Evolutionary conservation across 2,113 vertebrate genomes (phyloP).

Genomic region (Acrocephalus arundinaceus): DNA sequence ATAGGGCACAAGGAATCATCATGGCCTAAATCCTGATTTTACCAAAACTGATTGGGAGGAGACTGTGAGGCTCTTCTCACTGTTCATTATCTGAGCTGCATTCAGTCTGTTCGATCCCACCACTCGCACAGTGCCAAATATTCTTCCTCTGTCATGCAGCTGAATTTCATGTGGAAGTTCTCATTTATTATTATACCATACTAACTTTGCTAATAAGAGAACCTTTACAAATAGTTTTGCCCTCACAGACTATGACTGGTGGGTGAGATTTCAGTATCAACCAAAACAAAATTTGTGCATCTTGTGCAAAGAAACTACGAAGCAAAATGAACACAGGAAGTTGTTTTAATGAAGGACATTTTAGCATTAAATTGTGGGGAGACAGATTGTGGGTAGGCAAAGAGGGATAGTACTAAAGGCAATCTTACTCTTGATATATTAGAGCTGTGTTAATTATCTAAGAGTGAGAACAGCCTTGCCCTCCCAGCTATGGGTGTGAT

Average conservation of each 20-base stretch:
- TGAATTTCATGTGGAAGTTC: not conserved
- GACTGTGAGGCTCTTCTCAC: not conserved
- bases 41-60: not conserved
- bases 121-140: accelerated
- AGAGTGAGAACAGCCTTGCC: no score
- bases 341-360: not conserved
- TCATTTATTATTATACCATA: accelerated
- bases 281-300: not conserved
- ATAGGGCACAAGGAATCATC: not conserved
- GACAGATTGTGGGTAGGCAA: no score
- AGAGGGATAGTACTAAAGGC: no score
- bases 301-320: not conserved
- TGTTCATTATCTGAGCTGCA: not conserved
- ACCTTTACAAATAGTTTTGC: not conserved
- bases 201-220: not conserved
- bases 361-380: not conserved
- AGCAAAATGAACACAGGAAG: not conserved
- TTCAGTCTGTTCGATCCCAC: not conserved
- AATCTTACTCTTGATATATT: no score
- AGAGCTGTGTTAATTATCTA: no score
- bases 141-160: not conserved
- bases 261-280: not conserved
- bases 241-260: not conserved
- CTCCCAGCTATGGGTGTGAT: no score
- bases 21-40: not conserved